phyloP scores from a whole-genome alignment of 2,797 vertebrate genomes.

The Odontamblyopus rebecca region DNA sequence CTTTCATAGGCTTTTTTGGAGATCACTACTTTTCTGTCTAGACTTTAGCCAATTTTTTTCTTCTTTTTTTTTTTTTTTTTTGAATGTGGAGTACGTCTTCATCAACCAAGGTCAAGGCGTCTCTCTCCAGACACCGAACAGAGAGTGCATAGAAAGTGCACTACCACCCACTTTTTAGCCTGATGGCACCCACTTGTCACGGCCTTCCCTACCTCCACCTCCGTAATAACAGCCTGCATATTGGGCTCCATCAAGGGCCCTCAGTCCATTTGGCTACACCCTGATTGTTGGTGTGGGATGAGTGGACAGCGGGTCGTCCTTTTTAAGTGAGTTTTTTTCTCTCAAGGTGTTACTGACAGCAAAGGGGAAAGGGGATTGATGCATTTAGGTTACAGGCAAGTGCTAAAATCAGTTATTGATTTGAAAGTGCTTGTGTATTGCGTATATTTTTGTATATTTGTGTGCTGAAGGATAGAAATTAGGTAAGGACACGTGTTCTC shows the following conservation, averaged over 20 bases:
- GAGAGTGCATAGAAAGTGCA: constrained; percentile 18
- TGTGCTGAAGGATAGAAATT: too few relatives aligned
- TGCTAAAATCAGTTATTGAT: not conserved
- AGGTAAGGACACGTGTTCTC: too few relatives aligned
- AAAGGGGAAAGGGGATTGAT: constrained; percentile 33
- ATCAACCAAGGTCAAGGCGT: constrained; percentile 56
- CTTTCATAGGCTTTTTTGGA: constrained; percentile 49
- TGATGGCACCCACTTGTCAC: constrained; percentile 59
- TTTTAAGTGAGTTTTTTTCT: constrained; percentile 31
- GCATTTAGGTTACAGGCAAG: not conserved
- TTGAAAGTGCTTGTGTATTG: too few relatives aligned
- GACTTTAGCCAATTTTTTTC: constrained; percentile 14
- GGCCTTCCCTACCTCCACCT: constrained; percentile 44
- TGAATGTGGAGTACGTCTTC: constrained; percentile 29
- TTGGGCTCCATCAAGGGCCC: constrained; percentile 17
- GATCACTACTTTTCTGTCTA: constrained; percentile 30
- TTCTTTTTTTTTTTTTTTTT: not conserved
- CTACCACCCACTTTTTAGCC: constrained; percentile 30
- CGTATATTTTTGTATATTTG: too few relatives aligned
- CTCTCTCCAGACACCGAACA: constrained; percentile 32
- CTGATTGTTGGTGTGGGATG: constrained; percentile 28
- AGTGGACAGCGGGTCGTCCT: constrained; percentile 34
- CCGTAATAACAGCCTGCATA: constrained; percentile 60
- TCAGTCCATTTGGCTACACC: constrained; percentile 48
- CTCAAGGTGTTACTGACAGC: constrained; percentile 38